These are phyloP conservation scores for Oncorhynchus kisutch DNA, from an alignment of 2,113 vertebrate genomes.

Conservation along the genomic window DNA sequence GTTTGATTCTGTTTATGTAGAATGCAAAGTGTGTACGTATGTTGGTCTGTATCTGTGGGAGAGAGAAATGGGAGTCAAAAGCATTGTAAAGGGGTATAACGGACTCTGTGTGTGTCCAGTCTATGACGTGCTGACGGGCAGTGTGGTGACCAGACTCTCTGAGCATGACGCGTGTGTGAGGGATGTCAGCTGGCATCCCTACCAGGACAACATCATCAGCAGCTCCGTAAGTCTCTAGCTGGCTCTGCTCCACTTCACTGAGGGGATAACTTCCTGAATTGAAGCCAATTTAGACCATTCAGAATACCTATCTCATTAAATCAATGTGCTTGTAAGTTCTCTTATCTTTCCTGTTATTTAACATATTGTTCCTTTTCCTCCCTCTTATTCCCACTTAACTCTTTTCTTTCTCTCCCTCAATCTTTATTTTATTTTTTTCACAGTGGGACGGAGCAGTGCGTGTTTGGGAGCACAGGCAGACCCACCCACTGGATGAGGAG, in stretches of 20 bases:
- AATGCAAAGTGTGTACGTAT: background rate
- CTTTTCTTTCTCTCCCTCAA: background rate
- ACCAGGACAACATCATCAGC: constrained; percentile 86
- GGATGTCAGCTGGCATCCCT: constrained; percentile 90
- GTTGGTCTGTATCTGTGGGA: background rate
- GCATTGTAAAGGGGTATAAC: background rate
- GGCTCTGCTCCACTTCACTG: background rate
- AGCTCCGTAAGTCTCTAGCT: constrained; percentile 82
- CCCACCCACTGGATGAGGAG: constrained; percentile 77
- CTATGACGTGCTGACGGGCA: constrained; percentile 84
- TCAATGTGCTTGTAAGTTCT: background rate
- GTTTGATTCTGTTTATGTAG: background rate
- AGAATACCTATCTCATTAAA: too few species aligned
- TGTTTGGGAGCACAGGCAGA: constrained; percentile 86
- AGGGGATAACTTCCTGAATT: too few species aligned
- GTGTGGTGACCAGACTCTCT: constrained; percentile 79
- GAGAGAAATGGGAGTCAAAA: background rate
- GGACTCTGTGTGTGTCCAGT: constrained; percentile 62
- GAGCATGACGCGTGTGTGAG: constrained; percentile 88
- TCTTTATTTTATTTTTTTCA: constrained; percentile 4
- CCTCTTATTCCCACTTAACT: background rate
- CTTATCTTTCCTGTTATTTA: background rate
- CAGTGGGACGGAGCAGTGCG: constrained; percentile 88
- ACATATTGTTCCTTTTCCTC: background rate
- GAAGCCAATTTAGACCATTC: too few species aligned